Evolutionary conservation across 1,140 invertebrate species (phyloP).

Genomic region (Drosophila saltans): DNA sequence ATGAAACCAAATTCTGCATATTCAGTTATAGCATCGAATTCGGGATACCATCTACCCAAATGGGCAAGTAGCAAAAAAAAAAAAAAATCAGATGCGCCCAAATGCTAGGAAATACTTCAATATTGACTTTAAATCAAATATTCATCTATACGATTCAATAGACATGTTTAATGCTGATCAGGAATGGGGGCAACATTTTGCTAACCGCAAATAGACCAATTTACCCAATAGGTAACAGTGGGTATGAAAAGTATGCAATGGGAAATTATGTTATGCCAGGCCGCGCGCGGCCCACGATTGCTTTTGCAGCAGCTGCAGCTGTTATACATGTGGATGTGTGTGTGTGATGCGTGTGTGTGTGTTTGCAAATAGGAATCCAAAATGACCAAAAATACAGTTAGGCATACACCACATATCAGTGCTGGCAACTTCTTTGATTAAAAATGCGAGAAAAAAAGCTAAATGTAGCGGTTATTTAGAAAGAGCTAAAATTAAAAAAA

Average conservation of each 20-base stretch:
- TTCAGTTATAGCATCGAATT: constrained; percentile 12
- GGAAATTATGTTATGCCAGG: constrained; percentile 64
- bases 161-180: constrained; percentile 23
- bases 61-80: background rate
- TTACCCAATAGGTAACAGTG: no score
- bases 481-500: no score
- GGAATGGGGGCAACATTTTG: background rate
- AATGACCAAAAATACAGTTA: constrained; percentile 14
- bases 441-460: background rate
- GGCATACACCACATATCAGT: constrained; percentile 15
- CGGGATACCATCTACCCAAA: constrained; percentile 6
- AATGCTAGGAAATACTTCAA: no score
- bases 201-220: no score
- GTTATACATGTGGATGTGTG: constrained; percentile 8
- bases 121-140: no score
- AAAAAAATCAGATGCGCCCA: background rate
- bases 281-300: constrained; percentile 9
- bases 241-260: constrained; percentile 66
- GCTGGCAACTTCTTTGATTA: background rate
- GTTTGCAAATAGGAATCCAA: constrained; percentile 42
- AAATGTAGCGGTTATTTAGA: background rate
- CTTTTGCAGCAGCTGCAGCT: background rate
- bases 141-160: no score
- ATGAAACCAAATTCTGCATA: background rate
- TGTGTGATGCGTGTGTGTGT: constrained; percentile 19